Evolutionary conservation across 2,888 invertebrate genomes (phyloP).

Genomic region (Agonopterix subpropinquella): DNA sequence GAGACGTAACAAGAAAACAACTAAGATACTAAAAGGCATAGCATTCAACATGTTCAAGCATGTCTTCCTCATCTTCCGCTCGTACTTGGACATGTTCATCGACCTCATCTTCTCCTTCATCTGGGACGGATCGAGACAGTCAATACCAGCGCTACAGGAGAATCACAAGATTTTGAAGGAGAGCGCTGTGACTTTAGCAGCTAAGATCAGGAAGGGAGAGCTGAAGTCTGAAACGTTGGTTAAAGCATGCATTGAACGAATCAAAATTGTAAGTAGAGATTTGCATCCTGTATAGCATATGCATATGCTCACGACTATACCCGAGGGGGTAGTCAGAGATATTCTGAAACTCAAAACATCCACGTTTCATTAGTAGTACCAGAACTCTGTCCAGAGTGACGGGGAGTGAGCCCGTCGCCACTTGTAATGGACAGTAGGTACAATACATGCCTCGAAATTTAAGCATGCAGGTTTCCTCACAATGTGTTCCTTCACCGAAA

Average conservation of each 20-base stretch:
- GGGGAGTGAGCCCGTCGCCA: no score
- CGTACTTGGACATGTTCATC: slow-evolving; percentile 46
- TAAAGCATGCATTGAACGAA: slow-evolving; percentile 83
- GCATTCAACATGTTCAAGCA: slow-evolving; percentile 44
- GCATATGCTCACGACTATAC: no score
- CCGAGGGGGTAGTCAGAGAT: no score
- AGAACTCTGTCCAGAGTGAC: no score
- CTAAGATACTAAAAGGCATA: slow-evolving; percentile 50
- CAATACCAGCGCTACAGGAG: slow-evolving; percentile 50
- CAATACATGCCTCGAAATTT: no score
- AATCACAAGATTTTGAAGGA: slow-evolving; percentile 54
- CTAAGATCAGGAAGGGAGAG: slow-evolving; percentile 78
- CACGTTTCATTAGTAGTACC: no score
- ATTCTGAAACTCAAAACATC: no score
- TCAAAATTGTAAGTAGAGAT: slow-evolving; percentile 75
- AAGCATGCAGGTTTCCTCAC: no score
- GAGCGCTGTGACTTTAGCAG: slow-evolving; percentile 81
- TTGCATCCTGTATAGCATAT: no score
- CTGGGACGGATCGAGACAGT: slow-evolving; percentile 43
- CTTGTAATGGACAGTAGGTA: no score
- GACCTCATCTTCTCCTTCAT: slow-evolving; percentile 47
- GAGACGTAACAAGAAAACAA: slow-evolving; percentile 43
- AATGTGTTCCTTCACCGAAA: no score
- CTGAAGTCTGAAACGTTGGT: slow-evolving; percentile 83
- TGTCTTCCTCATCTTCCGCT: slow-evolving; percentile 41